These are phyloP conservation scores for Callosobruchus maculatus DNA, from an alignment of 2,888 invertebrate genomes.

Conservation along the genomic window DNA sequence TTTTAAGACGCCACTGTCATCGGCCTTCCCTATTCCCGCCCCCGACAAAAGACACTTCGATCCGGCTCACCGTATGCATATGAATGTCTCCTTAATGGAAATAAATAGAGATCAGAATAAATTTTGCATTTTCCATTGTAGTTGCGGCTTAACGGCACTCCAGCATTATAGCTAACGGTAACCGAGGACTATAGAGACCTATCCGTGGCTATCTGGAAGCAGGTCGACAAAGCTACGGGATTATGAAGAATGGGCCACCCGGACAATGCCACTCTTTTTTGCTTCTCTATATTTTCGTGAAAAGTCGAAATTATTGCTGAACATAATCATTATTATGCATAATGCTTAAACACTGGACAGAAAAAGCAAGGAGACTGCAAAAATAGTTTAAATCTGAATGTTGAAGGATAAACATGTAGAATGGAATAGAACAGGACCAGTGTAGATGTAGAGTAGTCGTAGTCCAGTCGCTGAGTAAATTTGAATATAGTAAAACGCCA, in stretches of 20 bases:
- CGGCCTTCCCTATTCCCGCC: slow-evolving; percentile 7
- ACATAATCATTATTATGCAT: neutral
- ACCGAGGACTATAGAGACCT: neutral
- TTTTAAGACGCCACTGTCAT: neutral
- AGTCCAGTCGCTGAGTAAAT: too few relatives aligned
- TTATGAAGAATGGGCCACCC: neutral
- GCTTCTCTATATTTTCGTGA: neutral
- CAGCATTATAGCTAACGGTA: neutral
- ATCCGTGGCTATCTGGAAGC: neutral
- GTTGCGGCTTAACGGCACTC: neutral
- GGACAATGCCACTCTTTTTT: neutral
- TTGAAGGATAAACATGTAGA: too few relatives aligned
- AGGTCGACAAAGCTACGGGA: neutral
- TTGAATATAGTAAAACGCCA: too few relatives aligned
- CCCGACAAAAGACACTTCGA: slow-evolving; percentile 2
- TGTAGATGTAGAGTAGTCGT: too few relatives aligned
- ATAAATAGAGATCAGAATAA: slow-evolving; percentile 28
- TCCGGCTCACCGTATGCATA: slow-evolving; percentile 13
- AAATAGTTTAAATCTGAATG: too few relatives aligned
- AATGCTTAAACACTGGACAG: too few relatives aligned
- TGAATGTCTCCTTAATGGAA: slow-evolving; percentile 28
- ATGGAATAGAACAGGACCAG: too few relatives aligned
- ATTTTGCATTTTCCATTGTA: slow-evolving; percentile 22
- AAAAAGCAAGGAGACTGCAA: too few relatives aligned
- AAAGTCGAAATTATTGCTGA: neutral